Conservation (phyloP, 1,140 invertebrate genomes). For the Eueides isabella region DNA sequence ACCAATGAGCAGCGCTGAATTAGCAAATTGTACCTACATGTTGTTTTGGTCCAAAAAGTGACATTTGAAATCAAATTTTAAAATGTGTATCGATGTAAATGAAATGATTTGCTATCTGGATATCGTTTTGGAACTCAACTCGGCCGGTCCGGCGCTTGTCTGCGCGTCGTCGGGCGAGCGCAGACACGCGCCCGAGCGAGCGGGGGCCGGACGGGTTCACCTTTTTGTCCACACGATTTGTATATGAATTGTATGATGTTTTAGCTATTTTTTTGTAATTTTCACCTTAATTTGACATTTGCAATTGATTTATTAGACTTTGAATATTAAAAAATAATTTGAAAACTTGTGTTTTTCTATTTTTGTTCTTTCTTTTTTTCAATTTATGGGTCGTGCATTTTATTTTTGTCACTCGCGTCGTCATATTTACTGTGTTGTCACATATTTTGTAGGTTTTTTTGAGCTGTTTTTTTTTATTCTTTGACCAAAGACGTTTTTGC, state of each 20-base stretch:
- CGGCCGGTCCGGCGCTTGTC: not conserved
- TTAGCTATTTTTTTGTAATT: slow-evolving; percentile 48
- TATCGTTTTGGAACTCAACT: slow-evolving; percentile 3
- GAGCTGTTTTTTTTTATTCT: slow-evolving; percentile 58
- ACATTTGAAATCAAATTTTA: slow-evolving; percentile 33
- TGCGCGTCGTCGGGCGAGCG: not conserved
- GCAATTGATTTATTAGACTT: slow-evolving; percentile 70
- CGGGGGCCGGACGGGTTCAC: too few species aligned
- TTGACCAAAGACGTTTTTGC: slow-evolving; percentile 61
- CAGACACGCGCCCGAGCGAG: too few species aligned
- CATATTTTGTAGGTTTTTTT: slow-evolving; percentile 71
- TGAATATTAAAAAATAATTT: slow-evolving; percentile 80
- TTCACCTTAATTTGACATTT: slow-evolving; percentile 53
- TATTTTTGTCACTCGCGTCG: slow-evolving; percentile 40
- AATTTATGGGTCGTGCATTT: slow-evolving; percentile 55
- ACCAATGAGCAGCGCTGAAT: not conserved
- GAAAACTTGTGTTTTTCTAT: slow-evolving; percentile 77
- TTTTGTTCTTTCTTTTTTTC: slow-evolving; percentile 65
- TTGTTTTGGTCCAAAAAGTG: slow-evolving; percentile 20
- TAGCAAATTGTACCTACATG: slow-evolving; percentile 1
- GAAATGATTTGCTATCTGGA: slow-evolving; percentile 8
- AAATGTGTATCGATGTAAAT: slow-evolving; percentile 28
- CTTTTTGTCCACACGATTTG: slow-evolving; percentile 18
- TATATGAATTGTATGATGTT: slow-evolving; percentile 20
- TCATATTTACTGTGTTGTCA: slow-evolving; percentile 55